phyloP scores from a whole-genome alignment of 2,797 vertebrate species.

The Characodon lateralis region DNA sequence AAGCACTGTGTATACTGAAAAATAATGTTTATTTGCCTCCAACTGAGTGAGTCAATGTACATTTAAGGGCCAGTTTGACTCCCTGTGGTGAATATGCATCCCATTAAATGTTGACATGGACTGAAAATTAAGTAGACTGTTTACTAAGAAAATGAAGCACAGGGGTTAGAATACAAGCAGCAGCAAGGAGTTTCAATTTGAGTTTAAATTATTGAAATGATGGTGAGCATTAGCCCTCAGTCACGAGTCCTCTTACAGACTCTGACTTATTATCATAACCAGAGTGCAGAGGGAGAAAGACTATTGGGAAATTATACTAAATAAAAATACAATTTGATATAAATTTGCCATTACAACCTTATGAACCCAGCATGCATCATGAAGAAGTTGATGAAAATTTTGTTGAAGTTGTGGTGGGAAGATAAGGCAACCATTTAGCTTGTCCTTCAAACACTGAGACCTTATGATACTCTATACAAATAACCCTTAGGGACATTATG shows the following conservation, averaged over 20 bases:
- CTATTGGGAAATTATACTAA: slow-evolving; percentile 13
- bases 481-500: neutral
- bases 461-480: neutral
- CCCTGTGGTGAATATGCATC: neutral
- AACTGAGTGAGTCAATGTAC: neutral
- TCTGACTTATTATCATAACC: neutral
- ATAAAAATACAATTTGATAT: slow-evolving; percentile 6
- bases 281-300: slow-evolving; percentile 9
- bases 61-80: neutral
- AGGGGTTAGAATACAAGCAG: slow-evolving; percentile 9
- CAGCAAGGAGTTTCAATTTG: slow-evolving; percentile 13
- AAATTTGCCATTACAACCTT: neutral
- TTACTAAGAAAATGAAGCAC: slow-evolving; percentile 3
- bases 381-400: neutral
- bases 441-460: neutral
- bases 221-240: slow-evolving; percentile 8
- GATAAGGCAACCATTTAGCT: neutral
- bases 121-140: slow-evolving; percentile 16
- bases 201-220: slow-evolving; percentile 27
- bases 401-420: neutral
- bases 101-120: slow-evolving; percentile 2
- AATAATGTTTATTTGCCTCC: slow-evolving; percentile 6
- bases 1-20: neutral
- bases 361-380: neutral
- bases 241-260: slow-evolving; percentile 2